These are phyloP conservation scores for Triops longicaudatus DNA, from an alignment of 1,140 invertebrate species.

Conservation along the genomic window DNA sequence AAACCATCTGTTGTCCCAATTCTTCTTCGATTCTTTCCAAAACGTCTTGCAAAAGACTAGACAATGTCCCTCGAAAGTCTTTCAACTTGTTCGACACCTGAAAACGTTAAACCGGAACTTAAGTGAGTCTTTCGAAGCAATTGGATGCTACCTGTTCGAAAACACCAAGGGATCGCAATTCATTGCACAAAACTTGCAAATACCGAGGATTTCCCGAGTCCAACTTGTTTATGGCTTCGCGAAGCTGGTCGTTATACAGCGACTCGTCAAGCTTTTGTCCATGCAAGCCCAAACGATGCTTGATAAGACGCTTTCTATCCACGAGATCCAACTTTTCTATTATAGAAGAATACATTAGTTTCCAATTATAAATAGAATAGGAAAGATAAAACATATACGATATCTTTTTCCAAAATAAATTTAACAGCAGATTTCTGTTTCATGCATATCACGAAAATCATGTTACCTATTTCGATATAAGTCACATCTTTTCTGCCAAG, in stretches of 20 bases:
- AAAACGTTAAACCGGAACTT: too few species aligned
- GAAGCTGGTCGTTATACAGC: constrained; percentile 43
- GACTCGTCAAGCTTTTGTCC: constrained; percentile 29
- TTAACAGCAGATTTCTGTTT: too few species aligned
- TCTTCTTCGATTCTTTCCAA: constrained; percentile 37
- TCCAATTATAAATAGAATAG: too few species aligned
- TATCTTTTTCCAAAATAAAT: too few species aligned
- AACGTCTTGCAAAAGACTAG: constrained; percentile 38
- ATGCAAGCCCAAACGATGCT: background rate
- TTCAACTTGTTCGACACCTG: background rate
- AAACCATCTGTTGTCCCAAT: constrained; percentile 35
- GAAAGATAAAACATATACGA: too few species aligned
- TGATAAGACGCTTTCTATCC: background rate
- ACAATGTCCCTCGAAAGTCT: constrained; percentile 37
- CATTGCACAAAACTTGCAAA: constrained; percentile 42
- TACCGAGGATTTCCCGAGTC: constrained; percentile 41
- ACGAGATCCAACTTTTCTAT: background rate
- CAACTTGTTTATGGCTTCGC: constrained; percentile 38
- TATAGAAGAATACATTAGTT: background rate
- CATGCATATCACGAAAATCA: background rate
- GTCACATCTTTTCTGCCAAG: background rate
- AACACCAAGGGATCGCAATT: constrained; percentile 40
- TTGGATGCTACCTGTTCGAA: constrained; percentile 40
- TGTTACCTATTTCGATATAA: background rate
- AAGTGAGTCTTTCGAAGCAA: background rate